Evolutionary conservation across 2,113 vertebrate genomes (phyloP).

Genomic region (Oxyura jamaicensis): DNA sequence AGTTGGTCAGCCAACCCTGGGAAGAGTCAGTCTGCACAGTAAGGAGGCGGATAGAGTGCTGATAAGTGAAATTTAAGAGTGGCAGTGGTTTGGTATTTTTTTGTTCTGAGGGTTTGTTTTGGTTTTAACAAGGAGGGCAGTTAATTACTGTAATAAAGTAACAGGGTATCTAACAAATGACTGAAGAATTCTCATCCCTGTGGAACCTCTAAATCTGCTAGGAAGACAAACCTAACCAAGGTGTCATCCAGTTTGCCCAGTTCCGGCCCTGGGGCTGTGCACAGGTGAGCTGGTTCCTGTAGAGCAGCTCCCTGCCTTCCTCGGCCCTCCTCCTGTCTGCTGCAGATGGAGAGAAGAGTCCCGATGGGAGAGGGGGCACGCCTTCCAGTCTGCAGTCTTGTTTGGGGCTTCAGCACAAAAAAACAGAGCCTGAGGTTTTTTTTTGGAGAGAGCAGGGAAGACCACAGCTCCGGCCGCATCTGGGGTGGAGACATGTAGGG

Average conservation of each 20-base stretch:
- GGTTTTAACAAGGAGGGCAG: not conserved
- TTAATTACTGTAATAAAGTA: not conserved
- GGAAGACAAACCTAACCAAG: not conserved
- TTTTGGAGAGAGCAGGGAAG: not conserved
- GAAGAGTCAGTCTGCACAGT: not conserved
- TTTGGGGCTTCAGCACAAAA: not conserved
- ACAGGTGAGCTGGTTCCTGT: not conserved
- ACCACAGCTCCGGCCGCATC: not conserved
- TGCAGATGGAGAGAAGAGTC: not conserved
- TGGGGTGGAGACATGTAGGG: slow-evolving; percentile 15
- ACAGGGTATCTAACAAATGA: not conserved
- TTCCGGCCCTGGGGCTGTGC: not conserved
- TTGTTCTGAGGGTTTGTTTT: not conserved
- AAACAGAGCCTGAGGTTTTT: not conserved
- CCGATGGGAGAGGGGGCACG: not conserved
- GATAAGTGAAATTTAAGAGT: not conserved
- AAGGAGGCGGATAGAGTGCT: not conserved
- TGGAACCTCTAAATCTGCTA: not conserved
- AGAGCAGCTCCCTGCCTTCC: not conserved
- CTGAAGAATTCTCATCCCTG: not conserved
- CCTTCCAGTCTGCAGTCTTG: not conserved
- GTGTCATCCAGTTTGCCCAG: not conserved
- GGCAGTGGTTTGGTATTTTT: not conserved
- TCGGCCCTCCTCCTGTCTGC: not conserved
- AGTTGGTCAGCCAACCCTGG: not conserved